Base-by-base conservation (phyloP, 2,888 invertebrate genomes). In the Rhamphomyia laevipes region DNA sequence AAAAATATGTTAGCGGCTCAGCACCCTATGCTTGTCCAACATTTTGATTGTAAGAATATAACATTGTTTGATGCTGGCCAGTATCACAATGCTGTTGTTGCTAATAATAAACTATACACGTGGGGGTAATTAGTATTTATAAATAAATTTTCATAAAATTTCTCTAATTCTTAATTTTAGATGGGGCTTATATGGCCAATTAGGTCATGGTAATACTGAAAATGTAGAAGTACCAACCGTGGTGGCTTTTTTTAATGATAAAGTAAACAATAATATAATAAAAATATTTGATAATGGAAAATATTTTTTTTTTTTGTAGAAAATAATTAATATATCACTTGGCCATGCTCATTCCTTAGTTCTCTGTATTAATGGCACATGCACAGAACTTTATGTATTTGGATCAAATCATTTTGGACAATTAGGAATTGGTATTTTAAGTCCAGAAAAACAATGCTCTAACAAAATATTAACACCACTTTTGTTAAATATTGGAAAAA, bases 171-270 rank as follows among this genome's bases (percentile, higher is more conserved):
- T 10, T 2, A 43, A 42, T 38, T 31, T 4, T 23, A 79, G 80
- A 21, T 95, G 95, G 94, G 93, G 91, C 21, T 84, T 94, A 38
- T 90, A 93, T 64, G 95, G 95, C 0, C 95, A 95, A 67, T 72
- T 95, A 13, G 94, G 94, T 18, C 86, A 89, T 60, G 87, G 87
- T 4, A 77, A 74, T 58, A 84, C 87, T 16, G 84, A 88, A 59
- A 85, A 89, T 63, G 73, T 73, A 52, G 71, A 70, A 55, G 66
- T 68, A 48, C 85, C 86, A 9, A 72, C 70, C 67, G 56, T 63
- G 23, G 71, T 81, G 42, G 57, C 66, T 48, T 67, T 67, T 56
- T 68, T 77, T 43, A 63, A 66, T 49, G 68, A 69, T 52, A 73
- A 73, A 64, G 73, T 73, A 57, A 54, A 50, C 3, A 38, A 21